Base-by-base conservation (phyloP, 2,888 invertebrate species). In the Harpalus rufipes region DNA sequence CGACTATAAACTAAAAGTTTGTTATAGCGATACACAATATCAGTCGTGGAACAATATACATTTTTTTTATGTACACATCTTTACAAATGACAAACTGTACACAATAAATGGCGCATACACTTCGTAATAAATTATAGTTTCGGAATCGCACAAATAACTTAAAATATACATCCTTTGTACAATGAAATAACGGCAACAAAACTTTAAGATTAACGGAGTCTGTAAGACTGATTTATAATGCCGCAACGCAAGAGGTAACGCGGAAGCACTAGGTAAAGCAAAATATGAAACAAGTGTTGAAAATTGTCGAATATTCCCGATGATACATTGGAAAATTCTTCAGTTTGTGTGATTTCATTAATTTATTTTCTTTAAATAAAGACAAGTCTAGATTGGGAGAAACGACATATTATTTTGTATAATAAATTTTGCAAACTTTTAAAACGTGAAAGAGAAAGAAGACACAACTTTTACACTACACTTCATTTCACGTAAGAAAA, bases 31-130 rank as follows among this genome's bases (percentile, higher is more conserved):
- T 86, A 86, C 86, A 86, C 85, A 86, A 87, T 87, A 87, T 87
- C 87, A 87, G 87, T 87, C 87, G 86, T 87, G 84, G 86, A 86
- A 85, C 86, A 86, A 86, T 87, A 86, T 87, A 87, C 87, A 87
- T 85, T 44, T 79, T 85, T 74, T 85, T 85, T 87, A 86, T 87
- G 85, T 87, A 87, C 87, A 86, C 86, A 86, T 86, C 86, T 87
- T 86, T 86, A 87, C 82, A 87, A 87, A 85, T 84, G 63, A 63
- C 79, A 79, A 84, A 65, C 78, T 84, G 84, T 84, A 84, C 84
- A 84, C 79, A 84, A 84, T 84, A 76, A 84, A 84, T 78, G 79
- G 79, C 65, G 79, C 41, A 83, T 83, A 83, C 59, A 76, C 76
- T 58, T 78, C 32, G 25, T 58, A 78, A 78, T 78, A 78, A 78